Evolutionary conservation across 1,140 invertebrate species (phyloP).

Genomic region (Agrypnia vestita): DNA sequence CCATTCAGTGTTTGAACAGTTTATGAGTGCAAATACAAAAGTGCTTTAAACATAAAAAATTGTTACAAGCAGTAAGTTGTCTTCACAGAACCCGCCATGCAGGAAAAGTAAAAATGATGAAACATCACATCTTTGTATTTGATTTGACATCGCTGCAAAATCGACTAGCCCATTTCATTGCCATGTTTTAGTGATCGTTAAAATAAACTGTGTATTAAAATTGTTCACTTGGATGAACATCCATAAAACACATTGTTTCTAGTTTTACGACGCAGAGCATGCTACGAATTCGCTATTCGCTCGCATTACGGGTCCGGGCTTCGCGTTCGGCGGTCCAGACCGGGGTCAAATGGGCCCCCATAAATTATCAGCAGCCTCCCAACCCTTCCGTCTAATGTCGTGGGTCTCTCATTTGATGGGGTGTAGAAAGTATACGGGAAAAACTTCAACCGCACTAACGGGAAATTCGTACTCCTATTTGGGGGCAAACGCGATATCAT

Average conservation of each 20-base stretch:
- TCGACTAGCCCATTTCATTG: no score
- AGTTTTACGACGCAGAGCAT: background rate
- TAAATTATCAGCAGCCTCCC: background rate
- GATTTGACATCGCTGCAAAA: no score
- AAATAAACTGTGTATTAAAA: background rate
- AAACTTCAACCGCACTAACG: background rate
- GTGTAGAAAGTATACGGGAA: background rate
- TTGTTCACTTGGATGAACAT: background rate
- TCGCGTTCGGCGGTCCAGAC: background rate
- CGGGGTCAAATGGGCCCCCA: background rate
- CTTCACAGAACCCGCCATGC: no score
- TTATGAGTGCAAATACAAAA: no score
- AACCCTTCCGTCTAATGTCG: background rate
- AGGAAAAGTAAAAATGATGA: no score
- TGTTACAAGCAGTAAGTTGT: no score
- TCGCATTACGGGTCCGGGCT: background rate
- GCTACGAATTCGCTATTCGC: background rate
- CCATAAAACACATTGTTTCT: background rate
- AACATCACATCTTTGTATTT: no score
- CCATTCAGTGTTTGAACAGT: no score
- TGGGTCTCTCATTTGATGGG: background rate
- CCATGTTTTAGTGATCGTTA: no score
- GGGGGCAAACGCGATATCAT: no score
- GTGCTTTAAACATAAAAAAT: no score
- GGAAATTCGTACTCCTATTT: no score